Evolutionary conservation across 2,888 invertebrate species (phyloP).

Genomic region (Apantesis nais): DNA sequence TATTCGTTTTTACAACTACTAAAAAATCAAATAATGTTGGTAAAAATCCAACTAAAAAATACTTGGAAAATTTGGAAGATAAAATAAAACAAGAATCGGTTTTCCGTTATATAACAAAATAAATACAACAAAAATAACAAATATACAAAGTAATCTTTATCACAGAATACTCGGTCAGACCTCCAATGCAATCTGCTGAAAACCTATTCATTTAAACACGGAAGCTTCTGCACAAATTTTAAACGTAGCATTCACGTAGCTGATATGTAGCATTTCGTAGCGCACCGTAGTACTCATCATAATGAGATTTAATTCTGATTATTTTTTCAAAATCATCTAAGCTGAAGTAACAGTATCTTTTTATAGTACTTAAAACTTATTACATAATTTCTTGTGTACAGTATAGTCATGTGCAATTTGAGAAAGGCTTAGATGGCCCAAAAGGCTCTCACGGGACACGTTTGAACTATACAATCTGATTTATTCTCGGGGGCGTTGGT

Average conservation of each 20-base stretch:
- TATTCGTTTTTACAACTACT: no score
- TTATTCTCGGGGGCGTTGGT: not conserved
- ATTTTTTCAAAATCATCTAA: conserved; percentile 1
- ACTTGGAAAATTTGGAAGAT: not conserved
- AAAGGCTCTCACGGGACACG: no score
- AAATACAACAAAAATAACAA: no score
- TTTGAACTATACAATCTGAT: not conserved
- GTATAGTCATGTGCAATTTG: not conserved
- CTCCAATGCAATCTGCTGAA: no score
- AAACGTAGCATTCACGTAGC: conserved; percentile 15
- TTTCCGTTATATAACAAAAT: not conserved
- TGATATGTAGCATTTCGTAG: conserved; percentile 1
- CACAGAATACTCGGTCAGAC: not conserved
- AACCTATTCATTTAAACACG: not conserved
- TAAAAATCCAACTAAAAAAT: not conserved
- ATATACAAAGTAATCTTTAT: no score
- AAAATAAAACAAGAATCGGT: not conserved
- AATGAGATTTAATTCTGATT: conserved; percentile 7
- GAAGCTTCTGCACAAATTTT: not conserved
- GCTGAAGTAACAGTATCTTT: not conserved
- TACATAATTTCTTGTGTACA: not conserved
- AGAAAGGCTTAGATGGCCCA: not conserved
- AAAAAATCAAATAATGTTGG: no score
- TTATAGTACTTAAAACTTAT: not conserved
- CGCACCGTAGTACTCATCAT: conserved; percentile 13